A percentile compares a stretch with the other conserved stretches of the same genome.
These are phyloP conservation scores for Lethenteron reissneri DNA, from an alignment of 2,113 vertebrate genomes.

Conservation along the genomic window DNA sequence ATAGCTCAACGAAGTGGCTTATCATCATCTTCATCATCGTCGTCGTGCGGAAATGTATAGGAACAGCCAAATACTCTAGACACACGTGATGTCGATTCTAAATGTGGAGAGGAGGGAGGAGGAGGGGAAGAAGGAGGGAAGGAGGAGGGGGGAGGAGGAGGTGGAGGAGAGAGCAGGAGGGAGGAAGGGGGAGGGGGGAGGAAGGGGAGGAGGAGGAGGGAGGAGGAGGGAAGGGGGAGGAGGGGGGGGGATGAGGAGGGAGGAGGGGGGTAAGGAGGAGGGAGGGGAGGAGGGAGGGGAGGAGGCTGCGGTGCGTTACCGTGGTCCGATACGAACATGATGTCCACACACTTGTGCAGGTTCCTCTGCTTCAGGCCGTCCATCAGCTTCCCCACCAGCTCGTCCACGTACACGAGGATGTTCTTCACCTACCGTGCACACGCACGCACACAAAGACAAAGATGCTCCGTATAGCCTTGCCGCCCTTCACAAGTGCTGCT, in stretches of 20 bases:
- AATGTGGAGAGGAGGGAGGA: background rate
- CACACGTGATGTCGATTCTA: too few relatives aligned
- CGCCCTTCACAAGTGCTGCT: too few relatives aligned
- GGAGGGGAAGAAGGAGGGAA: background rate
- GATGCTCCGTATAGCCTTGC: too few relatives aligned
- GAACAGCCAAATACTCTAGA: too few relatives aligned
- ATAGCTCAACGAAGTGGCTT: too few relatives aligned
- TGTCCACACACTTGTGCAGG: conserved; percentile 51
- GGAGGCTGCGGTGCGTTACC: conserved; percentile 25
- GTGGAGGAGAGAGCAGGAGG: background rate
- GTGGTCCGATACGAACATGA: conserved; percentile 67
- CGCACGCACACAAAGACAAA: too few relatives aligned
- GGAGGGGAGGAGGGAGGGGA: background rate
- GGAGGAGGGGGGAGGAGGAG: background rate
- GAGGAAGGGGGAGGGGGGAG: background rate
- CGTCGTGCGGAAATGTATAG: too few relatives aligned
- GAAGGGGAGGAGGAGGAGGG: background rate
- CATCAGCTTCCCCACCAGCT: conserved; percentile 47
- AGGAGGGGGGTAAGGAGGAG: background rate
- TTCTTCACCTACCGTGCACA: too few relatives aligned
- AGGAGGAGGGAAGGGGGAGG: background rate
- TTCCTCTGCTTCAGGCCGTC: conserved; percentile 47
- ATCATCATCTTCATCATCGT: too few relatives aligned
- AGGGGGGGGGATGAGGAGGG: background rate
- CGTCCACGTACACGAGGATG: conserved; percentile 18